Base-by-base conservation (phyloP, 1,140 invertebrate species). In the Acromyrmex charruanus region DNA sequence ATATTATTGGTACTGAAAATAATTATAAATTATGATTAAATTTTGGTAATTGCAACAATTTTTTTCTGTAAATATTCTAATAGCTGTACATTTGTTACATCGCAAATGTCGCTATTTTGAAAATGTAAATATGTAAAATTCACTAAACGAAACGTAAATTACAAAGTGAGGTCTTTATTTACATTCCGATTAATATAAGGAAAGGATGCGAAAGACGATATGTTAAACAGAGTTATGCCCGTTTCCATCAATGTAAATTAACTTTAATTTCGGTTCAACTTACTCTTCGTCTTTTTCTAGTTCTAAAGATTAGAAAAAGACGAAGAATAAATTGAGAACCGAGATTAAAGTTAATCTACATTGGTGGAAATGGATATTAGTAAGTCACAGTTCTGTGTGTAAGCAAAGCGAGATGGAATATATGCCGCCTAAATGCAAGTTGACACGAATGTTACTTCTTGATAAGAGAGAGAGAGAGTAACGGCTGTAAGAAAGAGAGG, bases 381-480 rank as follows among this genome's bases (percentile, higher is more conserved):
- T 18, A 31, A 25, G n/a, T 69, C 7, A n/a, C 28, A 25, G 21
- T 39, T 16, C n/a, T 39, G 14, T 25, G n/a, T n/a, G 31, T 10
- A 25, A 81, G 21, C 49, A 35, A 16, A 69, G 14, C 25, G 0
- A 35, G 5, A 0, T 55, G 31, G 65, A n/a, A 72, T 72, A 72
- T 44, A 21, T 31, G 4, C 44, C 31, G 4, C 44, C 31, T 55
- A 25, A 81, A 71, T 25, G 79, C 21, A 72, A 72, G 44, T 66
- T 66, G 58, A 66, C 28, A 44, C 35, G 21, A 81, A 18, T 44
- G 12, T 81, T 25, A 16, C 39, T 51, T 7, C 65, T 25, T 35
- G 49, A 71, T 71, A 55, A 81, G 25, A 65, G 18, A 65, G 49
- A 65, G 49, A 55, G 12, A 4, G 14, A 53, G 10, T 55, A 58